These are phyloP conservation scores for Clamator glandarius DNA, from an alignment of 2,797 vertebrate genomes.

Conservation along the genomic window DNA sequence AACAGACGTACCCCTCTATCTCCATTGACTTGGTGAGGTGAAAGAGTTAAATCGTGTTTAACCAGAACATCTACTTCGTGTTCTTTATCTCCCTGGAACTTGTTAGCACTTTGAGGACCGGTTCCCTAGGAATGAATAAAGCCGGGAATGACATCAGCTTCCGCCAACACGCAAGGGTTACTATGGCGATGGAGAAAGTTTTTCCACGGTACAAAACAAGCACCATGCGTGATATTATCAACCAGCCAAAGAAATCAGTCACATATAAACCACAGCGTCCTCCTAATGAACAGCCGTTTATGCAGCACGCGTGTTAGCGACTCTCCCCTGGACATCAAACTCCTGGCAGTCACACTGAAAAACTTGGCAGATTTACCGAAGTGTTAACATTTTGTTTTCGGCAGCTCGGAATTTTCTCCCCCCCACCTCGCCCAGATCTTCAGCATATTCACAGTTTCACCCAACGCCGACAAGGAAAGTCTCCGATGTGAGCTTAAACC, in stretches of 20 bases:
- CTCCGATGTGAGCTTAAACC: constrained; percentile 16
- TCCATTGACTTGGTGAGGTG: background rate
- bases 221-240: constrained; percentile 84
- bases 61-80: constrained; percentile 80
- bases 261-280: constrained; percentile 68
- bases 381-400: constrained; percentile 68
- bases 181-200: constrained; percentile 91
- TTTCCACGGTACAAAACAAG: constrained; percentile 81
- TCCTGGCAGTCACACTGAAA: constrained; percentile 69
- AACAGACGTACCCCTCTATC: background rate
- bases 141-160: constrained; percentile 91
- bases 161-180: constrained; percentile 87
- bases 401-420: constrained; percentile 21
- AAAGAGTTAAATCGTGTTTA: constrained; percentile 76
- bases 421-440: constrained; percentile 51
- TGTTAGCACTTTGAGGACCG: constrained; percentile 75
- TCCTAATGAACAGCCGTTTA: constrained; percentile 73
- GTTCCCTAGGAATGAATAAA: constrained; percentile 77
- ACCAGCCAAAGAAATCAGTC: constrained; percentile 69
- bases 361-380: constrained; percentile 75
- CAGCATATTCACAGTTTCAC: constrained; percentile 59
- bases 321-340: constrained; percentile 73
- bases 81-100: constrained; percentile 83
- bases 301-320: constrained; percentile 63
- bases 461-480: constrained; percentile 5